These are phyloP conservation scores for Phataginus tricuspis DNA, from an alignment of 2,797 vertebrate species.

Conservation along the genomic window DNA sequence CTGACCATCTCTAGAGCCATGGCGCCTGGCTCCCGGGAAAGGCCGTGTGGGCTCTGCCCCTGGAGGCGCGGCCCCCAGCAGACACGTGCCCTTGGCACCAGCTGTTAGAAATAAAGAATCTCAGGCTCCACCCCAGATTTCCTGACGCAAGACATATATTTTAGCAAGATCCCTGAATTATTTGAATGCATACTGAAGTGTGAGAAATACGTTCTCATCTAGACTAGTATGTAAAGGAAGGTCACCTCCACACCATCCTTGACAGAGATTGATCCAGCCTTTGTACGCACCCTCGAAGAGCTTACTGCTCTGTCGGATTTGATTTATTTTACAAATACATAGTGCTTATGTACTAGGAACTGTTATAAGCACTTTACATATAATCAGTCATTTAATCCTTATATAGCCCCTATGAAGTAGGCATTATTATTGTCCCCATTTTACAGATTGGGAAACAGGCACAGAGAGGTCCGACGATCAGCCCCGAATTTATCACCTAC, in stretches of 20 bases:
- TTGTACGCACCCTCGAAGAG: neutral
- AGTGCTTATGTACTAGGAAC: neutral
- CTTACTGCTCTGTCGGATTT: neutral
- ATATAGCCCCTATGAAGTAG: neutral
- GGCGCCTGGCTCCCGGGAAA: neutral
- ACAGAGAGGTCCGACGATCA: neutral
- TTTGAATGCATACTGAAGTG: neutral
- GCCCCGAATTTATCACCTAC: neutral
- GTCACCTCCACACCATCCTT: neutral
- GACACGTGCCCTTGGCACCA: too few relatives aligned
- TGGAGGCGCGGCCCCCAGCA: neutral
- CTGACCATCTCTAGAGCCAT: neutral
- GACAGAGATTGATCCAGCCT: neutral
- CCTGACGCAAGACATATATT: neutral
- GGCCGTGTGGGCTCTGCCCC: neutral
- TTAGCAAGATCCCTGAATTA: neutral
- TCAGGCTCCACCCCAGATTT: neutral
- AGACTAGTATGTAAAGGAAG: neutral
- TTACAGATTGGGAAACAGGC: neutral
- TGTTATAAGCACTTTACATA: neutral
- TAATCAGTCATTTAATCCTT: neutral
- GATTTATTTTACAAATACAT: neutral
- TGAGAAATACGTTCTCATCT: neutral
- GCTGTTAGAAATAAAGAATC: neutral
- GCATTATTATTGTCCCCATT: neutral